Conservation (phyloP, 2,797 vertebrate species). For the Falco novaeseelandiae region DNA sequence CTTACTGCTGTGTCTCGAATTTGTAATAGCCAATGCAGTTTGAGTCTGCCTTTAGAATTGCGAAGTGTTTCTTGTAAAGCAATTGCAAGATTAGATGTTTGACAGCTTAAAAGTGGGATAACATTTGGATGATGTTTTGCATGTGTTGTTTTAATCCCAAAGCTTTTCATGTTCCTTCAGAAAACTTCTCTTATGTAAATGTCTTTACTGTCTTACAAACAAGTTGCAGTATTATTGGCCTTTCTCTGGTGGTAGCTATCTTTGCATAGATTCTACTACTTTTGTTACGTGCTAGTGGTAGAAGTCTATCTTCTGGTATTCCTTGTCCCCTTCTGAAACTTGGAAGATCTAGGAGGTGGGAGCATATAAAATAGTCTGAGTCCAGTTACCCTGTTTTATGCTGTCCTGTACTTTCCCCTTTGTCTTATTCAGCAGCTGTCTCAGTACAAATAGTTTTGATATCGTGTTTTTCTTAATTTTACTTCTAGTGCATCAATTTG, state of each 20-base stretch:
- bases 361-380: neutral
- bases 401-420: slow-evolving; percentile 16
- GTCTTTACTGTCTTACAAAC: neutral
- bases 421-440: neutral
- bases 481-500: neutral
- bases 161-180: neutral
- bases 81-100: neutral
- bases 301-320: neutral
- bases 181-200: neutral
- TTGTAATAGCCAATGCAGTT: neutral
- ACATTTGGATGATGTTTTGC: neutral
- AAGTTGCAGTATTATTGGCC: neutral
- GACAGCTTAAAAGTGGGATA: neutral
- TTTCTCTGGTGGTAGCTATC: slow-evolving; percentile 8
- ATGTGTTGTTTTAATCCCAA: neutral
- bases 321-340: neutral
- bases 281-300: neutral
- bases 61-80: neutral
- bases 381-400: neutral
- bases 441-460: neutral
- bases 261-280: neutral
- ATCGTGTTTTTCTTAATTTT: neutral
- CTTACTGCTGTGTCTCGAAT: neutral
- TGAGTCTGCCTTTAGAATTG: neutral
- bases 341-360: neutral